Conservation (phyloP, 1,140 invertebrate genomes). For the Drosophila mauritiana region DNA sequence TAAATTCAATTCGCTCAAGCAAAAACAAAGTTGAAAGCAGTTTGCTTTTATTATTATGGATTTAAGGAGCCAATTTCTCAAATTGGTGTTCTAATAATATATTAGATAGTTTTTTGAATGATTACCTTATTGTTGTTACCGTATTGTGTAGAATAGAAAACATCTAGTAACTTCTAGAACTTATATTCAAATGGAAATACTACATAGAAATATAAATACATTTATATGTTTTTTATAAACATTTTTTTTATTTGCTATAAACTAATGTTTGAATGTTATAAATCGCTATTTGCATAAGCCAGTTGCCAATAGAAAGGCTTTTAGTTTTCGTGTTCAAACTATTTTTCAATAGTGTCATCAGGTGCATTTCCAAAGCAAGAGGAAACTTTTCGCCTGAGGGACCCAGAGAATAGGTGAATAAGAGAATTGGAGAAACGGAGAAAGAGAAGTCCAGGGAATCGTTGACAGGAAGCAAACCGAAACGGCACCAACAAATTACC, state of each 20-base stretch:
- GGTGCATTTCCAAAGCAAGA: slow-evolving; percentile 33
- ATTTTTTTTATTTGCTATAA: no score
- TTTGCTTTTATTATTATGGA: background rate
- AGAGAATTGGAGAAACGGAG: background rate
- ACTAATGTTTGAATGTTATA: no score
- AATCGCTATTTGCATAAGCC: background rate
- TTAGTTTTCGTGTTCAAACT: background rate
- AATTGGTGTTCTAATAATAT: background rate
- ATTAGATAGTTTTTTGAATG: no score
- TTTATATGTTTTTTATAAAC: no score
- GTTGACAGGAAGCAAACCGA: slow-evolving; percentile 43
- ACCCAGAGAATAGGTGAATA: slow-evolving; percentile 11
- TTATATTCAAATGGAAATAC: no score
- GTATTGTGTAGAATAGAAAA: no score
- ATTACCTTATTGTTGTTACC: no score
- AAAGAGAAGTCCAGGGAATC: slow-evolving; percentile 12
- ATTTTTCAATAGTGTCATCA: slow-evolving; percentile 17
- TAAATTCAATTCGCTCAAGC: background rate
- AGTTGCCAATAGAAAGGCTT: background rate
- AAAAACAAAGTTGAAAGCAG: background rate
- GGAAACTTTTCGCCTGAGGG: slow-evolving; percentile 49
- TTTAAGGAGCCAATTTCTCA: no score
- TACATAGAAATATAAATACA: no score
- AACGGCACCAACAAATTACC: slow-evolving; percentile 63
- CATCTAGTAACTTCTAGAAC: no score